Percentiles rank a stretch among this genome's conserved stretches.
phyloP scores from a whole-genome alignment of 2,797 vertebrate genomes.

The Sebastes jordani region DNA sequence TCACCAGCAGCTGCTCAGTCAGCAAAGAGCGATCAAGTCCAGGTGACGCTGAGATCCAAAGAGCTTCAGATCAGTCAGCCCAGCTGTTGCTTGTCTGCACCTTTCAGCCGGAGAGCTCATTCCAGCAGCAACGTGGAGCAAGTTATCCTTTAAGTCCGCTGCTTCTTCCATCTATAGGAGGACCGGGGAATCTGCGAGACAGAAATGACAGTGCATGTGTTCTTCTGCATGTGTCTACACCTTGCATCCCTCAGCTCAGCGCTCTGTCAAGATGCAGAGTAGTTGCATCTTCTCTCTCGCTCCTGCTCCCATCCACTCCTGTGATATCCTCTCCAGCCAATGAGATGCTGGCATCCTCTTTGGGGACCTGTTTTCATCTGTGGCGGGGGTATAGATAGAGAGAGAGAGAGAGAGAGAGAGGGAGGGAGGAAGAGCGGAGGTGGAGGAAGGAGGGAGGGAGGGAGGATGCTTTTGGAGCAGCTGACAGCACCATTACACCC shows the following conservation, averaged over 20 bases:
- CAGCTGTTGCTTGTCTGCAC: constrained; percentile 49
- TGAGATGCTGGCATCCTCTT: constrained; percentile 72
- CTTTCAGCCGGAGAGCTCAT: constrained; percentile 28
- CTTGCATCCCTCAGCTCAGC: constrained; percentile 41
- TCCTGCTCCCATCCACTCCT: constrained; percentile 64
- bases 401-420: constrained; percentile 13
- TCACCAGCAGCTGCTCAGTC: constrained; percentile 42
- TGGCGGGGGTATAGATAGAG: constrained; percentile 38
- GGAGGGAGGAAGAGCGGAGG: constrained; percentile 15
- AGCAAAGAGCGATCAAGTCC: constrained; percentile 34
- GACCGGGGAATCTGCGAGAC: constrained; percentile 20
- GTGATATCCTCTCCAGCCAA: constrained; percentile 71
- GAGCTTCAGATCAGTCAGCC: constrained; percentile 39
- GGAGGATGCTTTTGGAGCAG: constrained; percentile 60
- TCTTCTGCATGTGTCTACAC: constrained; percentile 12
- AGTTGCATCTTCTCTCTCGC: constrained; percentile 67
- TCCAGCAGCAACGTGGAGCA: constrained; percentile 30
- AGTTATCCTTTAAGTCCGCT: constrained; percentile 52
- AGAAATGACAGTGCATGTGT: constrained; percentile 9
- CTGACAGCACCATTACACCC: constrained; percentile 76
- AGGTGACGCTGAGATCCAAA: constrained; percentile 47
- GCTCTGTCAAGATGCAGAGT: constrained; percentile 64
- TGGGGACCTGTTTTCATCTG: constrained; percentile 74
- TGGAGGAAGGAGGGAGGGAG: constrained; percentile 4
- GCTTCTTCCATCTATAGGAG: constrained; percentile 20